These are phyloP conservation scores for Mionectes olivaceus DNA, from an alignment of 2,797 vertebrate genomes.

Conservation along the genomic window DNA sequence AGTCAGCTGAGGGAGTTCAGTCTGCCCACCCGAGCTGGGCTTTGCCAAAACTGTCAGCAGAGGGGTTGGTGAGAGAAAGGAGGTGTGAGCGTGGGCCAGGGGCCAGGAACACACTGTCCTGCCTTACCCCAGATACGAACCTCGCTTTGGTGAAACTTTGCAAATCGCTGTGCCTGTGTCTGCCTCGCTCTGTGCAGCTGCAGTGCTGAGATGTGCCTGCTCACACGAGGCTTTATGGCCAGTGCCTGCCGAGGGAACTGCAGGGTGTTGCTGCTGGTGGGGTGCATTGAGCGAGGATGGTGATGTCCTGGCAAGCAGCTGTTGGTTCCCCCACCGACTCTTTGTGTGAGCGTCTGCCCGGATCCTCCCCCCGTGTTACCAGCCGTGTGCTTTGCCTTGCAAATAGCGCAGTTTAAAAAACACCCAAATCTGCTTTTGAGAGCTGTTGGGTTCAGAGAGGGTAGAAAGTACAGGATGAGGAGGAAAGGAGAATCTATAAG, in stretches of 20 bases:
- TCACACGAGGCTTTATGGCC: background rate
- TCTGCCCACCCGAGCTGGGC: background rate
- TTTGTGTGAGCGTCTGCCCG: conserved; percentile 37
- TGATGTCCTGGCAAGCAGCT: conserved; percentile 49
- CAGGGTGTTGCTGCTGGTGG: background rate
- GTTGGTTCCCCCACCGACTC: background rate
- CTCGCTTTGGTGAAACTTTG: conserved; percentile 6
- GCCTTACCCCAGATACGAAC: conserved; percentile 10
- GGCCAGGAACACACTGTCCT: conserved; percentile 17
- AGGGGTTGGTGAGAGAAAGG: conserved; percentile 15
- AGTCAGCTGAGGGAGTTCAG: conserved; percentile 25
- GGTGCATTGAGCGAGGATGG: background rate
- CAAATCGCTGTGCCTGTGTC: background rate
- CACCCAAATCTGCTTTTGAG: background rate
- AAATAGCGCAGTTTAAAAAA: background rate
- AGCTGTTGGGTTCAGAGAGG: background rate
- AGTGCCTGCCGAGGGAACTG: background rate
- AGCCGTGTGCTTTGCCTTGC: conserved; percentile 26
- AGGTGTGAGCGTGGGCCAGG: background rate
- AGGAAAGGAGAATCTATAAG: background rate
- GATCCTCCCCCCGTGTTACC: conserved; percentile 19
- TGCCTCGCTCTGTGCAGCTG: background rate
- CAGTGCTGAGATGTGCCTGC: background rate
- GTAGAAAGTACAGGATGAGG: background rate
- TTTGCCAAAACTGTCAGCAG: conserved; percentile 44